phyloP scores from a whole-genome alignment of 2,797 vertebrate species.

The Cossypha polioptera region DNA sequence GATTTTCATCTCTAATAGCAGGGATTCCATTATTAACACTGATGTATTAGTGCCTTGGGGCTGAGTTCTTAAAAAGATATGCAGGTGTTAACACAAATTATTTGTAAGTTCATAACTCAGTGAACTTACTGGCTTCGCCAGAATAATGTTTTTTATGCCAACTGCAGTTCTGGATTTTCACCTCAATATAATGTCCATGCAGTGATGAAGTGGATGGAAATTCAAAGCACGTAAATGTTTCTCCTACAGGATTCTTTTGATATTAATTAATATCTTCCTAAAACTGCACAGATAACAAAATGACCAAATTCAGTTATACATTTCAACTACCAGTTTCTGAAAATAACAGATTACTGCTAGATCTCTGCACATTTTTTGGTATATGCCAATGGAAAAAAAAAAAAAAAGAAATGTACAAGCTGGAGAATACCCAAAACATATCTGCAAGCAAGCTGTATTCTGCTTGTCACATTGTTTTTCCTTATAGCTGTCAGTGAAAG shows the following conservation, averaged over 20 bases:
- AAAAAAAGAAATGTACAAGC: not conserved
- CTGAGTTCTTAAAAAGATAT: not conserved
- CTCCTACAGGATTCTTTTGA: not conserved
- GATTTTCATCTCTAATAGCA: not conserved
- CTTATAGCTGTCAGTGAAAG: not conserved
- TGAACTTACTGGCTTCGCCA: not conserved
- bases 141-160: not conserved
- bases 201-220: not conserved
- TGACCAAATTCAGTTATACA: not conserved
- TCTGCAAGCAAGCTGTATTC: not conserved
- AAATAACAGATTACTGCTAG: not conserved
- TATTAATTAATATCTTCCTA: not conserved
- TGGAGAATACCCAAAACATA: constrained; percentile 11
- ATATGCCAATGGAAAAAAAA: not conserved
- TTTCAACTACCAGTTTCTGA: not conserved
- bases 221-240: not conserved
- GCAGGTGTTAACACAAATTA: not conserved
- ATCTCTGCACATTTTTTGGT: not conserved
- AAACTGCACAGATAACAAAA: not conserved
- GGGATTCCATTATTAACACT: not conserved
- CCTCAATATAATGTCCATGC: not conserved
- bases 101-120: not conserved
- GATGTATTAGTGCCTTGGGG: not conserved
- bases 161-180: not conserved
- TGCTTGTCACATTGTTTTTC: constrained; percentile 5